These are phyloP conservation scores for Hestina assimilis DNA, from an alignment of 1,140 invertebrate species.

Conservation along the genomic window DNA sequence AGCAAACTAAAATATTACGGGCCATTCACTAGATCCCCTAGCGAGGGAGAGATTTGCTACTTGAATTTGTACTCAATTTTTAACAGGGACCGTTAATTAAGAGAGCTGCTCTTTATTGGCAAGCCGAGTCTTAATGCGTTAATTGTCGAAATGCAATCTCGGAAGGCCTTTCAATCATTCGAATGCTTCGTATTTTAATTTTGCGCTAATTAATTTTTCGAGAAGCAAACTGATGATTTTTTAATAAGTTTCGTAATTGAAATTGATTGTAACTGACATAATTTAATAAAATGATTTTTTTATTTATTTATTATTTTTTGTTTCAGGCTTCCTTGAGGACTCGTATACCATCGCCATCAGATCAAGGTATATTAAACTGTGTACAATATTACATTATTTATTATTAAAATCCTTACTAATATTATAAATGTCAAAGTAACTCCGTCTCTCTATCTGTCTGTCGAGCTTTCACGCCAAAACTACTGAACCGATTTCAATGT, in stretches of 20 bases:
- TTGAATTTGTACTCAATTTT: conserved; percentile 79
- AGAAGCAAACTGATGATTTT: conserved; percentile 44
- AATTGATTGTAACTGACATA: conserved; percentile 10
- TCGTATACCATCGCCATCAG: conserved; percentile 63
- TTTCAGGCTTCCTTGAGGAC: conserved; percentile 73
- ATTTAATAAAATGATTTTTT: conserved; percentile 20
- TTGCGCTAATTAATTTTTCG: conserved; percentile 38
- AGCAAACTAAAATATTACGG: conserved; percentile 78
- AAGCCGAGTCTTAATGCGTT: conserved; percentile 73
- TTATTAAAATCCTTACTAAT: too few species aligned
- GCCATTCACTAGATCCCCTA: conserved; percentile 70
- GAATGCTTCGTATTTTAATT: conserved; percentile 66
- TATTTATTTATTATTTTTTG: conserved; percentile 40
- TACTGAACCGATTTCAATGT: too few species aligned
- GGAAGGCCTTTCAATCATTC: conserved; percentile 69
- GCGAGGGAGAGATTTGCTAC: conserved; percentile 61
- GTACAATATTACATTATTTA: not conserved
- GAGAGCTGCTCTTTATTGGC: conserved; percentile 73
- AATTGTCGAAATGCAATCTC: conserved; percentile 78
- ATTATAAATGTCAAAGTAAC: too few species aligned
- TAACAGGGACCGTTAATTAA: conserved; percentile 77
- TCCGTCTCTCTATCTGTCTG: too few species aligned
- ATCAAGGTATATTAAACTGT: conserved; percentile 61
- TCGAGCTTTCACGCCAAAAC: too few species aligned
- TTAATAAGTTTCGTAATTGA: conserved; percentile 44